phyloP scores from a whole-genome alignment of 1,140 invertebrate genomes.

The Nephila pilipes region DNA sequence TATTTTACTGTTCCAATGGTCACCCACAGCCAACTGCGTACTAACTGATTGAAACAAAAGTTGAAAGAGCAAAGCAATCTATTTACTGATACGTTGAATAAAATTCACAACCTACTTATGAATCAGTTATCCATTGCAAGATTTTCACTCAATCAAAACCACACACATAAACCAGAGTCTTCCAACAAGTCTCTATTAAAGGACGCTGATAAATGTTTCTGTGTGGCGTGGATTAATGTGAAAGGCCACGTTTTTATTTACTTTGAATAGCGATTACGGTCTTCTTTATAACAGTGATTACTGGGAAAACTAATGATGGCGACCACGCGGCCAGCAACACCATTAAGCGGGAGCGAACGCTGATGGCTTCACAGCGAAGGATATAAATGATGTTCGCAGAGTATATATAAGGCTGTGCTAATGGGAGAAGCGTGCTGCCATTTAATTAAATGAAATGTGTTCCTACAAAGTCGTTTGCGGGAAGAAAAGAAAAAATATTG shows the following conservation, averaged over 20 bases:
- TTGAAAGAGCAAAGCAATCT: too few relatives aligned
- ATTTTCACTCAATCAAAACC: too few relatives aligned
- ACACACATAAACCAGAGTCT: too few relatives aligned
- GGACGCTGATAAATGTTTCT: constrained; percentile 32
- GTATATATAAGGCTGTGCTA: not conserved
- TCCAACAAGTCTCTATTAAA: too few relatives aligned
- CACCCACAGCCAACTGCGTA: too few relatives aligned
- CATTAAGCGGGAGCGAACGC: constrained; percentile 42
- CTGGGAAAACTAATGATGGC: constrained; percentile 34
- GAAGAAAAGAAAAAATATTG: constrained; percentile 15
- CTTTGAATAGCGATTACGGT: constrained; percentile 14
- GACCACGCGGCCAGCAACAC: constrained; percentile 54
- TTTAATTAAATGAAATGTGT: constrained; percentile 29
- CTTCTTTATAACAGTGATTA: constrained; percentile 67
- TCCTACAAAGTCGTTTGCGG: not conserved
- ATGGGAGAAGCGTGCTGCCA: constrained; percentile 2
- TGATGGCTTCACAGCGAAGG: not conserved
- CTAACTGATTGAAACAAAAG: too few relatives aligned
- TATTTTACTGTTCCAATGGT: too few relatives aligned
- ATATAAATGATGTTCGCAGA: not conserved
- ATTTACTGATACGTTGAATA: too few relatives aligned
- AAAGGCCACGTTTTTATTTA: constrained; percentile 50
- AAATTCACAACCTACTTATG: too few relatives aligned
- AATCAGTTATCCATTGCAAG: too few relatives aligned
- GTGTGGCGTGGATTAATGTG: constrained; percentile 28